Conservation (phyloP, 1,140 invertebrate species). For the Grapholita molesta region DNA sequence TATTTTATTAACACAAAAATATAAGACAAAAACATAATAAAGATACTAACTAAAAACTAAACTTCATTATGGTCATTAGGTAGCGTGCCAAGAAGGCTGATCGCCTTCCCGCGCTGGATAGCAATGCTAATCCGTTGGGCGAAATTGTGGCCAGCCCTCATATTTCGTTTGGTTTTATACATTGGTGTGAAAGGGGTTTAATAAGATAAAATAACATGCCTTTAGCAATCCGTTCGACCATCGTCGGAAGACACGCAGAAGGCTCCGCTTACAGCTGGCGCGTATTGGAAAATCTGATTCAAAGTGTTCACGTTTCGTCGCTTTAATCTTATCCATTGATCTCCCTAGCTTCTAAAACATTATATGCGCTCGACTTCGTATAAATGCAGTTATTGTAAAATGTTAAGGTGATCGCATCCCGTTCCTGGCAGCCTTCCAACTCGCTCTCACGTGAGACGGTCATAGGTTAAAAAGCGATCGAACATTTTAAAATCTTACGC, state of each 20-base stretch:
- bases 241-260: slow-evolving; percentile 41
- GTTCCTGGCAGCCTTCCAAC: slow-evolving; percentile 49
- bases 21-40: too few species aligned
- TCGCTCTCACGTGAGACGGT: slow-evolving; percentile 23
- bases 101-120: too few species aligned
- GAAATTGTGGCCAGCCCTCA: too few species aligned
- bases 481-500: neutral
- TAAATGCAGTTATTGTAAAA: slow-evolving; percentile 50
- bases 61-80: too few species aligned
- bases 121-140: too few species aligned
- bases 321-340: slow-evolving; percentile 31
- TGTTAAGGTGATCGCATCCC: slow-evolving; percentile 46
- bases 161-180: too few species aligned
- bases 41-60: too few species aligned
- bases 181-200: too few species aligned
- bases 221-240: too few species aligned
- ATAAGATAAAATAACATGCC: too few species aligned
- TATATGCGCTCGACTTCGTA: slow-evolving; percentile 37
- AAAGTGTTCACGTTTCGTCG: slow-evolving; percentile 45
- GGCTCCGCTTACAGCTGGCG: slow-evolving; percentile 31
- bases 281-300: slow-evolving; percentile 51
- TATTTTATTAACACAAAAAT: too few species aligned
- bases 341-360: slow-evolving; percentile 52
- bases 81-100: too few species aligned
- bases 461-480: neutral